These are phyloP conservation scores for Dynastes hyllus DNA, from an alignment of 2,888 invertebrate genomes.

Conservation along the genomic window DNA sequence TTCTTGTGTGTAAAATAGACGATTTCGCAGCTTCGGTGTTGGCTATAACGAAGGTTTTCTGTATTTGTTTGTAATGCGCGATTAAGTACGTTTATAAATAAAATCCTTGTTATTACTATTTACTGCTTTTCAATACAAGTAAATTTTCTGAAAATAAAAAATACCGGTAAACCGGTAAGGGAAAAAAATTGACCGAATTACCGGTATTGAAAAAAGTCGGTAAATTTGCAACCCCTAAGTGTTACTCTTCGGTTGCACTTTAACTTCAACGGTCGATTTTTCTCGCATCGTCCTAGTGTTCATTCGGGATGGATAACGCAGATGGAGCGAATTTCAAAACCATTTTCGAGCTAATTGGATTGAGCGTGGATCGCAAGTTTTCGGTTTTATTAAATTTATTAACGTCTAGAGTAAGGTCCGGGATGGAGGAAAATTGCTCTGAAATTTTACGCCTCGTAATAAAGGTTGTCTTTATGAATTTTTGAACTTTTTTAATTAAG, in stretches of 20 bases:
- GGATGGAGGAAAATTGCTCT: neutral
- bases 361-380: conserved; percentile 6
- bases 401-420: conserved; percentile 3
- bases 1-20: no score
- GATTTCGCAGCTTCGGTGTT: no score
- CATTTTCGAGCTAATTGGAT: neutral
- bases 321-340: neutral
- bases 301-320: neutral
- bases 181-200: no score
- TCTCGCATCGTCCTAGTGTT: neutral
- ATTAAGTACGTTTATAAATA: no score
- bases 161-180: no score
- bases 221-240: no score
- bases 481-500: conserved; percentile 17
- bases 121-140: no score
- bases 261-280: neutral
- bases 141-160: no score
- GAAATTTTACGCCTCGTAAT: conserved; percentile 8
- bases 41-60: no score
- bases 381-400: conserved; percentile 17
- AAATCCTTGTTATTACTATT: no score
- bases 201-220: no score
- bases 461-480: conserved; percentile 16
- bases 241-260: neutral
- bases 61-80: no score